Evolutionary conservation across 2,888 invertebrate species (phyloP).

Genomic region (Torymus texanus): DNA sequence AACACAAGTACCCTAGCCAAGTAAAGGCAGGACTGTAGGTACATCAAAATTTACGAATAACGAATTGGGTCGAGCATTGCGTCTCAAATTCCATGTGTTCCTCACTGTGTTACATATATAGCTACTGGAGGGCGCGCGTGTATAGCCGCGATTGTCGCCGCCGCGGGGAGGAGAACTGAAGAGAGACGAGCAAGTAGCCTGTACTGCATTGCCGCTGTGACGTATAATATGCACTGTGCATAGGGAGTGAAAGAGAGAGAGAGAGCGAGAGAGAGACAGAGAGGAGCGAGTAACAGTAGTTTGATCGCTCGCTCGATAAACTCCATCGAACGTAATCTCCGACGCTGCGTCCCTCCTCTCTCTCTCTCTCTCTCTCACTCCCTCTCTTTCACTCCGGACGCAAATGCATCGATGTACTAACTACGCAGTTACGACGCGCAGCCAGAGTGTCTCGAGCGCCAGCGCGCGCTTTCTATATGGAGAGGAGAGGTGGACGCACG

Average conservation of each 20-base stretch:
- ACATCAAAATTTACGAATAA: no score
- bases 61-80: no score
- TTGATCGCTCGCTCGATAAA: conserved; percentile 52
- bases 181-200: background rate
- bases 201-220: conserved; percentile 11
- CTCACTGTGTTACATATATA: no score
- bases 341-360: conserved; percentile 25
- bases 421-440: conserved; percentile 68
- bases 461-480: conserved; percentile 42
- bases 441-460: conserved; percentile 39
- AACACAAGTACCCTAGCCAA: no score
- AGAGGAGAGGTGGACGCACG: conserved; percentile 27
- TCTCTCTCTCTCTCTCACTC: conserved; percentile 15
- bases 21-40: no score
- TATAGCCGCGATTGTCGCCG: background rate
- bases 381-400: conserved; percentile 34
- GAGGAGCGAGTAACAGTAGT: conserved; percentile 51
- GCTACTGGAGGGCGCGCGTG: background rate
- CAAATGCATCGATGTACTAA: conserved; percentile 62
- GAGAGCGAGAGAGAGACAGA: background rate
- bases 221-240: conserved; percentile 27
- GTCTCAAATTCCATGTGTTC: no score
- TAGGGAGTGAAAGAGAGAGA: background rate
- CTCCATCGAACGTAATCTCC: conserved; percentile 54
- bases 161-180: no score